A percentile compares a stretch with the other conserved stretches of the same genome.
Evolutionary conservation across 2,113 vertebrate genomes (phyloP).

Genomic region (Strix uralensis): DNA sequence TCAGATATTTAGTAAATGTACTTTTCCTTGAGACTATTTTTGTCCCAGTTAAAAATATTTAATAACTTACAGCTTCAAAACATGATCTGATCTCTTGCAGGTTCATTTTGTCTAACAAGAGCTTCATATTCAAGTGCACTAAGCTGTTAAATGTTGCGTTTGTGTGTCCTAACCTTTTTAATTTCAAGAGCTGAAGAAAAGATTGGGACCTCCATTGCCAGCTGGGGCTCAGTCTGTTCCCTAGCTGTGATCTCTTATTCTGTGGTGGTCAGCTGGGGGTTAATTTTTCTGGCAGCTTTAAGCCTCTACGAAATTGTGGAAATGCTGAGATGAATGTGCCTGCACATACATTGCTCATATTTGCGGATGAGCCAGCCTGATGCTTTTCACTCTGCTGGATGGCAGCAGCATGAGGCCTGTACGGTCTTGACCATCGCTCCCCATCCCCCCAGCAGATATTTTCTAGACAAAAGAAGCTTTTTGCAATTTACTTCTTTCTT

Average conservation of each 20-base stretch:
- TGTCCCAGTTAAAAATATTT: background rate
- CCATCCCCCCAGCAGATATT: background rate
- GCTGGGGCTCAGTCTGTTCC: background rate
- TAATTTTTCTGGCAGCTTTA: slow-evolving; percentile 31
- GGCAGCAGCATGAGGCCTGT: background rate
- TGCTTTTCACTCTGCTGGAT: slow-evolving; percentile 23
- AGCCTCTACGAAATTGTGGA: background rate
- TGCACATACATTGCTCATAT: slow-evolving; percentile 21
- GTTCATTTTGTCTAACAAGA: background rate
- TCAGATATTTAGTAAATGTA: background rate
- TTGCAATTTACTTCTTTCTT: slow-evolving; percentile 19
- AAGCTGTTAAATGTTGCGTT: slow-evolving; percentile 1
- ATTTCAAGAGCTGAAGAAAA: background rate
- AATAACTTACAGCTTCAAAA: background rate
- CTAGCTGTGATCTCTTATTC: background rate
- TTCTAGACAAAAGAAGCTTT: slow-evolving; percentile 23
- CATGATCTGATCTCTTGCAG: background rate
- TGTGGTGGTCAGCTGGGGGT: background rate
- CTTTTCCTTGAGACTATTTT: background rate
- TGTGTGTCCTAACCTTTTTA: background rate
- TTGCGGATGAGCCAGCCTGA: background rate
- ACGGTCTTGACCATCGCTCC: background rate
- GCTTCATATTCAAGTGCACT: background rate
- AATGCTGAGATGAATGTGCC: background rate
- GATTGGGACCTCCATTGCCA: background rate